Base-by-base conservation (phyloP, 2,113 vertebrate genomes). In the Proteles cristata region DNA sequence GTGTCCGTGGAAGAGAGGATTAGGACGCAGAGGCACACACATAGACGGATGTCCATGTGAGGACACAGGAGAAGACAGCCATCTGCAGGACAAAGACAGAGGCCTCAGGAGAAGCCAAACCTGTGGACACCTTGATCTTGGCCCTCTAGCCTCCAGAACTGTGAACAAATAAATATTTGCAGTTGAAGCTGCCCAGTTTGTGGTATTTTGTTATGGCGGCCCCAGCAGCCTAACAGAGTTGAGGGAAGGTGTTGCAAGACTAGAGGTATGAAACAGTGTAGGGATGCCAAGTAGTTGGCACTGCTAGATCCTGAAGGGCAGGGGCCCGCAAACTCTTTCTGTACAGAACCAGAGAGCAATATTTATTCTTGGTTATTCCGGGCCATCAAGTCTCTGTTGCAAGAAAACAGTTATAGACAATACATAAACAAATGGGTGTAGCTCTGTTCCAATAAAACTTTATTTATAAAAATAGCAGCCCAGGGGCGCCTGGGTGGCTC, bases 401-500 rank as follows among this genome's bases (percentile, higher is more conserved):
- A 28, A 17, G 45, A 93, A 79, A 86, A 63, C 33, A 63, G 15
- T 63, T 45, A 17, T 14, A 77, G 73, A 43, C 4, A 61, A 71
- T 50, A 74, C 10, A 6, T 45, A 55, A 48, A 48, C 31, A 66
- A 79, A 63, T 12, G 25, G 25, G 4, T 17, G 5, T 10, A 73
- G 68, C 68, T 84, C n/a, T 53, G 63, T 80, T 80, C 39, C 74
- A 90, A 45, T 76, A 76, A 58, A 88, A 91, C 43, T 63, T 97
- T 80, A 92, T 94, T 92, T 31, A 93, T 19, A 93, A 48, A 92
- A 45, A 31, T 10, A 82, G 53, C 28, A 55, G 63, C 11, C 35
- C 55, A 31, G 66, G 45, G 79, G 84, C 69, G 39, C 39, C 39
- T 39, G 39, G 39, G 39, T 39, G 39, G 39, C 39, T 39, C 39